These are phyloP conservation scores for Parnassius orleans DNA, from an alignment of 2,888 invertebrate genomes.

Conservation along the genomic window DNA sequence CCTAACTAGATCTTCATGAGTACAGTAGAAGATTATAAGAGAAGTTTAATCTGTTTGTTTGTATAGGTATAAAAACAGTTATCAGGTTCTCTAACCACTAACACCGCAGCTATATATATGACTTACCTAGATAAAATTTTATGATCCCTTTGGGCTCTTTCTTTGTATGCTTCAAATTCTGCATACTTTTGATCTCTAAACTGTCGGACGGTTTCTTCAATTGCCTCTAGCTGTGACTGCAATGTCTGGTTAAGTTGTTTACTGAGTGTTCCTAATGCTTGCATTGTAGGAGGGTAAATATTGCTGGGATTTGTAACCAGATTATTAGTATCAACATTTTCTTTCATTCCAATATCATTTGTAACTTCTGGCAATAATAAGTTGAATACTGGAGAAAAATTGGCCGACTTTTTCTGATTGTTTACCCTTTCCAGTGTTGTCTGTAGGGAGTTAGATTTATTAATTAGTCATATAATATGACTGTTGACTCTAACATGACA, in stretches of 20 bases:
- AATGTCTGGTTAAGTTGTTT: conserved; percentile 85
- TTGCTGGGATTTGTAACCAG: conserved; percentile 53
- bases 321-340: conserved; percentile 70
- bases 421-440: conserved; percentile 81
- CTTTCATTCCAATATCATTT: conserved; percentile 76
- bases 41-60: background rate
- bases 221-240: conserved; percentile 84
- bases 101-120: conserved; percentile 6
- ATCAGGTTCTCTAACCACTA: background rate
- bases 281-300: conserved; percentile 72
- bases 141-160: conserved; percentile 87
- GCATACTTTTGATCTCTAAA: conserved; percentile 89
- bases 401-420: conserved; percentile 81
- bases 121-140: conserved; percentile 82
- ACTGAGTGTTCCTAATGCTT: conserved; percentile 82
- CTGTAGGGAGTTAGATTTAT: conserved; percentile 54
- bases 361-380: conserved; percentile 82
- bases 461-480: too few species aligned
- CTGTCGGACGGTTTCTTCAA: conserved; percentile 88
- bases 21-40: too few species aligned
- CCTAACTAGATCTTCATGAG: too few species aligned
- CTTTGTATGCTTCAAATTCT: conserved; percentile 86
- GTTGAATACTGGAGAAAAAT: conserved; percentile 87
- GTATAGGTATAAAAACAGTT: background rate
- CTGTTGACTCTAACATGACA: too few species aligned